Percentiles rank a stretch among this genome's conserved stretches.
Conservation (phyloP, 2,797 vertebrate genomes). For the Notolepis coatsorum region DNA sequence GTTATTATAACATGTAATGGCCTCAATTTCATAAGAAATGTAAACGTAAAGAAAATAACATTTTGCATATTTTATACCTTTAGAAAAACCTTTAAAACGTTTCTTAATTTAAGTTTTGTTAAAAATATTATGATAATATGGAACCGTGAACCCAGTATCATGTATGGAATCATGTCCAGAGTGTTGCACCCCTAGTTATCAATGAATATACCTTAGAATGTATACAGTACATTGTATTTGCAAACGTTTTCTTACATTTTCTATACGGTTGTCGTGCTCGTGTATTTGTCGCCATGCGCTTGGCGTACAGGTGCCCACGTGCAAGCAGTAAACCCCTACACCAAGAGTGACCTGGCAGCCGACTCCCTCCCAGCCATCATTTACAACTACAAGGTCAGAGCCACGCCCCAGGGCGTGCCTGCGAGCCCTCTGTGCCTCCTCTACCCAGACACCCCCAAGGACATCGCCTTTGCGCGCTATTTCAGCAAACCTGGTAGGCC, state of each 20-base stretch:
- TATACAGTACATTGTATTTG: not conserved
- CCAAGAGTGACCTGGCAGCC: constrained; percentile 83
- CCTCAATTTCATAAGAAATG: too few species aligned
- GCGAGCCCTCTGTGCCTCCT: constrained; percentile 89
- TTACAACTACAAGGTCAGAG: constrained; percentile 85
- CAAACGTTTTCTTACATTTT: not conserved
- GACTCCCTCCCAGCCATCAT: constrained; percentile 86
- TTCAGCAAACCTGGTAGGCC: constrained; percentile 79
- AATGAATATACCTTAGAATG: too few species aligned
- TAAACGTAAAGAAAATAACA: too few species aligned
- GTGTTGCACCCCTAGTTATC: too few species aligned
- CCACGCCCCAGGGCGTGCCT: constrained; percentile 73
- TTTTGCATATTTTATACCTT: too few species aligned
- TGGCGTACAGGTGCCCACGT: constrained; percentile 67
- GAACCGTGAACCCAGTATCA: too few species aligned
- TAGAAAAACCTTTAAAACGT: too few species aligned
- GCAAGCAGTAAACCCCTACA: constrained; percentile 89
- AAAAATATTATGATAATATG: too few species aligned
- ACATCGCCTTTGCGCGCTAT: constrained; percentile 85
- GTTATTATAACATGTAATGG: too few species aligned
- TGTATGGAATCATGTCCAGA: too few species aligned
- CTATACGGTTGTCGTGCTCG: not conserved
- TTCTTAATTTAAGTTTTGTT: too few species aligned
- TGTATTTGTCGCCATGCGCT: not conserved
- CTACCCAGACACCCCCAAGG: constrained; percentile 89